Evolutionary conservation across 2,888 invertebrate species (phyloP).

Genomic region (Leistus spinibarbis): DNA sequence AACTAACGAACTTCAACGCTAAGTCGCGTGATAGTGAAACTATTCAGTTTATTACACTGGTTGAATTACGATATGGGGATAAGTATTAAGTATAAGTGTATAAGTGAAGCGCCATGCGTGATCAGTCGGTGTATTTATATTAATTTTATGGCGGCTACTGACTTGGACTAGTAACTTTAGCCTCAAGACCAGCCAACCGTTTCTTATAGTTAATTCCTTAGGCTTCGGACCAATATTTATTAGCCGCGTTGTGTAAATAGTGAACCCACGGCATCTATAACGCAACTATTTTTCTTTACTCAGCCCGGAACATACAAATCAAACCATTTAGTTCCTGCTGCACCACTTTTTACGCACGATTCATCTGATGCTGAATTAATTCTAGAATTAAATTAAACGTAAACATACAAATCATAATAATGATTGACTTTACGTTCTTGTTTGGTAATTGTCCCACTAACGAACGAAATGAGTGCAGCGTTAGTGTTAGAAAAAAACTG

Average conservation of each 20-base stretch:
- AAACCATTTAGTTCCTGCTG: neutral
- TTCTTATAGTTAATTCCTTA: neutral
- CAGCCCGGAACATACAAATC: neutral
- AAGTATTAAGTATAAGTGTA: neutral
- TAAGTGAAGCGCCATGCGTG: slow-evolving; percentile 20
- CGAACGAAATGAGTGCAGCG: no score
- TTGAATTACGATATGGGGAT: neutral
- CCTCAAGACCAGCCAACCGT: neutral
- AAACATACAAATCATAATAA: no score
- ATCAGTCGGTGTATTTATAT: slow-evolving; percentile 16
- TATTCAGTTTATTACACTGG: neutral
- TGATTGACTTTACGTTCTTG: no score
- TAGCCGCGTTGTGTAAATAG: slow-evolving; percentile 8
- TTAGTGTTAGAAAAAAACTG: no score
- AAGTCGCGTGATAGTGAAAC: neutral
- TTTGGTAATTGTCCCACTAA: no score
- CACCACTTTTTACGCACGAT: neutral
- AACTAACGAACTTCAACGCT: neutral
- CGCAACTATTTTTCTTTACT: neutral
- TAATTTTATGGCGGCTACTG: slow-evolving; percentile 17
- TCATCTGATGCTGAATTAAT: neutral
- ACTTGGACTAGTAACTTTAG: neutral
- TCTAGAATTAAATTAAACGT: no score
- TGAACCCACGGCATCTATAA: neutral
- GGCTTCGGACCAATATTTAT: neutral